Conservation (phyloP, 2,888 invertebrate genomes). For the Melipona beecheii region DNA sequence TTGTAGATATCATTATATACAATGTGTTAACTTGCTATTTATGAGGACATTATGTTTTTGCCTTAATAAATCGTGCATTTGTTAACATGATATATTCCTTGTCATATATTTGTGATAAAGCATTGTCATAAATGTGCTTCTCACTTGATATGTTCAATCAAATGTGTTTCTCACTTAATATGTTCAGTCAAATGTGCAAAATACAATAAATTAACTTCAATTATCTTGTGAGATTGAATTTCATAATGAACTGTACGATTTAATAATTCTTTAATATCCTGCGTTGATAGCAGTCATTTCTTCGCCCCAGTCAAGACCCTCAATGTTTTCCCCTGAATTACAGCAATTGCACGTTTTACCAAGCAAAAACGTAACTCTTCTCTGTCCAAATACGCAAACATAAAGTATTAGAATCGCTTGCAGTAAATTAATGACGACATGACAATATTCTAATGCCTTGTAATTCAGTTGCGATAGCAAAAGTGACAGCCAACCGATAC, state of each 20-base stretch:
- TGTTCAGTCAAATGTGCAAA: neutral
- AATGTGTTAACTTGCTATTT: constrained; percentile 7
- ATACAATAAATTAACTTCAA: neutral
- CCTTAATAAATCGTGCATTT: neutral
- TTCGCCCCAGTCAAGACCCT: constrained; percentile 93
- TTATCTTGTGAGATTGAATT: constrained; percentile 1
- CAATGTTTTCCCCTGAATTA: constrained; percentile 87
- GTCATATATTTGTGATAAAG: neutral
- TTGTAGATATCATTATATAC: constrained; percentile 31
- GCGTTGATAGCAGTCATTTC: constrained; percentile 95
- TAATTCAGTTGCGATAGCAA: constrained; percentile 91
- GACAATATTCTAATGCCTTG: constrained; percentile 90
- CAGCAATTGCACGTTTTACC: constrained; percentile 90
- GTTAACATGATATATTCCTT: neutral
- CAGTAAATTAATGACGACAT: constrained; percentile 91
- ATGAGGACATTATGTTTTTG: neutral
- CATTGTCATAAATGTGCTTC: neutral
- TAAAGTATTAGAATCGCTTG: constrained; percentile 91
- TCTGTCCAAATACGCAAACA: constrained; percentile 91
- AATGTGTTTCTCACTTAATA: neutral
- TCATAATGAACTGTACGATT: neutral
- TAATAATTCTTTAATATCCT: constrained; percentile 82
- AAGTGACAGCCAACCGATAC: constrained; percentile 91
- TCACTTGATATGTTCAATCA: neutral
- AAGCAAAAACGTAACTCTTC: constrained; percentile 91